A percentile compares a stretch with the other conserved stretches of the same genome.
Evolutionary conservation across 2,888 invertebrate species (phyloP).

Genomic region (Euclidia mi): DNA sequence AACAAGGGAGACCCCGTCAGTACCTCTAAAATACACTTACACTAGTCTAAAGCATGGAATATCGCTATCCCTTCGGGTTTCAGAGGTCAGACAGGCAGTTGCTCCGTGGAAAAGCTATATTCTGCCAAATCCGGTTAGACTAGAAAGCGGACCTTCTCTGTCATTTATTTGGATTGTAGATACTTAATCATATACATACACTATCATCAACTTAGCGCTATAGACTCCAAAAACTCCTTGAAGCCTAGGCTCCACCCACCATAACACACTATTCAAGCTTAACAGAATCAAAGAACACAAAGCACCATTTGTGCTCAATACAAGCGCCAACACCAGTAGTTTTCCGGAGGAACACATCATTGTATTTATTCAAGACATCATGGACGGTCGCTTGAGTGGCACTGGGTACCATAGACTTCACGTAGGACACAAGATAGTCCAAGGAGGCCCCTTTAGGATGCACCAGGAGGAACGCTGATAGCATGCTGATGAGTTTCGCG

Average conservation of each 20-base stretch:
- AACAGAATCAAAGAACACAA: conserved; percentile 69
- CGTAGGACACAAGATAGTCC: conserved; percentile 77
- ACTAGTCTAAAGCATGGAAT: too few relatives aligned
- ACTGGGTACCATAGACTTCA: conserved; percentile 70
- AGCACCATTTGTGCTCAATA: conserved; percentile 74
- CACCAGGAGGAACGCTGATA: conserved; percentile 80
- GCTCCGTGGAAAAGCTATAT: too few relatives aligned
- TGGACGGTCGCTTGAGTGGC: conserved; percentile 66
- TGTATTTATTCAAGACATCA: conserved; percentile 68
- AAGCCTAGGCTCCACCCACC: not conserved
- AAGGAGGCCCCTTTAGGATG: conserved; percentile 78
- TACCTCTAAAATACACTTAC: too few relatives aligned
- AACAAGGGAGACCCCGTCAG: too few relatives aligned
- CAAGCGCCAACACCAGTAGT: conserved; percentile 69
- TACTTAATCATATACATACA: too few relatives aligned
- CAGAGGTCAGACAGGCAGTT: too few relatives aligned
- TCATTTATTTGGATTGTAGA: too few relatives aligned
- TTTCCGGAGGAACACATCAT: conserved; percentile 69
- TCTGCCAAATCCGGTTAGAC: too few relatives aligned
- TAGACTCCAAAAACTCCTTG: too few relatives aligned
- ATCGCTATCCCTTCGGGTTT: too few relatives aligned
- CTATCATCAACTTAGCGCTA: too few relatives aligned
- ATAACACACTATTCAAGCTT: not conserved
- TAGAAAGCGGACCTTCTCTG: too few relatives aligned
- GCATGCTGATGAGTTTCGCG: conserved; percentile 79